A percentile compares a stretch with the other conserved stretches of the same genome.
Evolutionary conservation across 2,797 vertebrate species (phyloP).

Genomic region (Poeciliopsis presidionis): DNA sequence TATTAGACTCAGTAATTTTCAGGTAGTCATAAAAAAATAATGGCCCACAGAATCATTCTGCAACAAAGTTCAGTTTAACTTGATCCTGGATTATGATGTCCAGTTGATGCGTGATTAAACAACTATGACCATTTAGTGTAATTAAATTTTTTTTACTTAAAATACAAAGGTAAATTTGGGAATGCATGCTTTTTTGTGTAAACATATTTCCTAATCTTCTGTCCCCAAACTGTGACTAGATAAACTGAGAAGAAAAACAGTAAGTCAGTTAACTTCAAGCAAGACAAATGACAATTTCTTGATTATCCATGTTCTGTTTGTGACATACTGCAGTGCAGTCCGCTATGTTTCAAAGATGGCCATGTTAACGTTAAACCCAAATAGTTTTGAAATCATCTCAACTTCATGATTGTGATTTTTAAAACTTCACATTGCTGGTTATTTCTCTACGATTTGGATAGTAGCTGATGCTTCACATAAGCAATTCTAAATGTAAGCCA

Average conservation of each 20-base stretch:
- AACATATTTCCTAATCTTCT: not conserved
- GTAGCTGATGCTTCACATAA: conserved; percentile 70
- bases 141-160: not conserved
- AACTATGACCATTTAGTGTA: not conserved
- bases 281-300: not conserved
- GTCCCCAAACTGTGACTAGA: not conserved
- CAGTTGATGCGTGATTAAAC: not conserved
- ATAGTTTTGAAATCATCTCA: conserved; percentile 38
- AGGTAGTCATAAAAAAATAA: not conserved
- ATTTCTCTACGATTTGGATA: conserved; percentile 54
- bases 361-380: conserved; percentile 48
- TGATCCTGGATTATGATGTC: not conserved
- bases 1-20: not conserved
- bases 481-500: conserved; percentile 80
- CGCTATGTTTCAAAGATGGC: conserved; percentile 11
- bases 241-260: not conserved
- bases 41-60: not conserved
- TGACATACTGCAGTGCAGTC: not conserved
- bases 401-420: conserved; percentile 58
- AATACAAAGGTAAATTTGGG: not conserved
- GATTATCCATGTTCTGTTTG: not conserved
- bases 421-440: conserved; percentile 65
- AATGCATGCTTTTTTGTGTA: not conserved
- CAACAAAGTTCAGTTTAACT: not conserved
- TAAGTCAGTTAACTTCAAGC: not conserved